These are phyloP conservation scores for Spatula clypeata DNA, from an alignment of 2,797 vertebrate species.

Conservation along the genomic window DNA sequence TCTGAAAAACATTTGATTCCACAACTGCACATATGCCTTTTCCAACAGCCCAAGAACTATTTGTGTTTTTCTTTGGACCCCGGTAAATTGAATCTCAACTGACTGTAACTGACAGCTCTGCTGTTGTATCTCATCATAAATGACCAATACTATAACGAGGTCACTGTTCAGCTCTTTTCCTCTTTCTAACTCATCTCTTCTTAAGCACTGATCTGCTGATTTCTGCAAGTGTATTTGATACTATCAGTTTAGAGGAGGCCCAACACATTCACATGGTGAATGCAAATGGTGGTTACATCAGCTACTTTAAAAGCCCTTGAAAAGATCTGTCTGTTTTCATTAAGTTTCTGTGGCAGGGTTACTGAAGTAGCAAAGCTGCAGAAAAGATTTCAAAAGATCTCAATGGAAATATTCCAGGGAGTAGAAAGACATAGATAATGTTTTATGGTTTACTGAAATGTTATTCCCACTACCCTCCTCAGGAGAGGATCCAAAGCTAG, in stretches of 20 bases:
- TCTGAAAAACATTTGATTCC: background rate
- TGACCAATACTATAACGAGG: background rate
- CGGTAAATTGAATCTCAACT: background rate
- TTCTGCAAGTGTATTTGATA: constrained; percentile 1
- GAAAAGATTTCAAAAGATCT: background rate
- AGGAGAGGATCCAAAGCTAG: background rate
- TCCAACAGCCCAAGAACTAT: background rate
- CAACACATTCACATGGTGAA: background rate
- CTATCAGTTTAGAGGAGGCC: background rate
- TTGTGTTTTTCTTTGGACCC: background rate
- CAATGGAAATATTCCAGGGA: background rate
- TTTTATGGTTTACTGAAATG: background rate
- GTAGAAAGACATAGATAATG: background rate
- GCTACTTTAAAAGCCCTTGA: background rate
- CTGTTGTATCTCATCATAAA: background rate
- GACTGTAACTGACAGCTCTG: background rate
- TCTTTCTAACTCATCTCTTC: background rate
- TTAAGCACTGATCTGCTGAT: background rate
- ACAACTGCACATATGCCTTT: background rate
- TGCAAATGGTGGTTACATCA: background rate
- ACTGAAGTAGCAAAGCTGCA: background rate
- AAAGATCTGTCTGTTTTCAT: background rate
- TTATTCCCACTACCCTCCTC: background rate
- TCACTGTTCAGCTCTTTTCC: background rate
- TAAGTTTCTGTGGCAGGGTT: background rate